Percentiles rank a stretch among this genome's conserved stretches.
These are phyloP conservation scores for Desoria tigrina DNA, from an alignment of 2,888 invertebrate species.

Conservation along the genomic window DNA sequence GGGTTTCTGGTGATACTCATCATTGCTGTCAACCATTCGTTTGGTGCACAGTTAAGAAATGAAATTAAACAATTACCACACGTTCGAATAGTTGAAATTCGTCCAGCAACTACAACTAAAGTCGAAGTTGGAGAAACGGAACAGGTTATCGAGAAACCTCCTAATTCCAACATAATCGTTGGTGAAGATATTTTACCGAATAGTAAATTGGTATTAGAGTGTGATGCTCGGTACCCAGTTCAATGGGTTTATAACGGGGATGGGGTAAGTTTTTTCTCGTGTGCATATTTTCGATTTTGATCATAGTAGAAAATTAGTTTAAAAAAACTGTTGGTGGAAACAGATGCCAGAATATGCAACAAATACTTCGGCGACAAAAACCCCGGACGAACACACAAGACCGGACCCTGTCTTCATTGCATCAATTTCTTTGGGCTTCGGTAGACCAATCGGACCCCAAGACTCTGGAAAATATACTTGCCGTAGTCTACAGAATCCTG, in stretches of 20 bases:
- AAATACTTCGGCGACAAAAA: slow-evolving; percentile 31
- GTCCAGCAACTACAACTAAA: background rate
- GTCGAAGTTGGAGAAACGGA: slow-evolving; percentile 18
- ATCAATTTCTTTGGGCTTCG: slow-evolving; percentile 34
- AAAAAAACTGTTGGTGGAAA: background rate
- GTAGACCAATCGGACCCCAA: slow-evolving; percentile 25
- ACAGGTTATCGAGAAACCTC: slow-evolving; percentile 38
- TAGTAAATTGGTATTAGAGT: slow-evolving; percentile 40
- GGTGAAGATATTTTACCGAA: slow-evolving; percentile 42
- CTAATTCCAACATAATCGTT: slow-evolving; percentile 43
- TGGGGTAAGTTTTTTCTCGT: slow-evolving; percentile 35
- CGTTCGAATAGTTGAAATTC: slow-evolving; percentile 15
- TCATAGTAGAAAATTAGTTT: background rate
- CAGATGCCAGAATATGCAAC: slow-evolving; percentile 45
- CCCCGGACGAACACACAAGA: background rate
- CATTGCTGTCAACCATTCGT: too few relatives aligned
- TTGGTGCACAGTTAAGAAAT: background rate
- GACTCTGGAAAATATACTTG: slow-evolving; percentile 49
- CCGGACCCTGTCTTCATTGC: slow-evolving; percentile 28
- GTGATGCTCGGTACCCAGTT: slow-evolving; percentile 44
- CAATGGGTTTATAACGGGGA: slow-evolving; percentile 45
- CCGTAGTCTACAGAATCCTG: slow-evolving; percentile 44
- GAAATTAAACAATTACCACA: slow-evolving; percentile 7
- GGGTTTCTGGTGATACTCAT: background rate
- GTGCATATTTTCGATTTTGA: too few relatives aligned